Conservation (phyloP, 2,113 vertebrate species). For the Patagioenas fasciata region DNA sequence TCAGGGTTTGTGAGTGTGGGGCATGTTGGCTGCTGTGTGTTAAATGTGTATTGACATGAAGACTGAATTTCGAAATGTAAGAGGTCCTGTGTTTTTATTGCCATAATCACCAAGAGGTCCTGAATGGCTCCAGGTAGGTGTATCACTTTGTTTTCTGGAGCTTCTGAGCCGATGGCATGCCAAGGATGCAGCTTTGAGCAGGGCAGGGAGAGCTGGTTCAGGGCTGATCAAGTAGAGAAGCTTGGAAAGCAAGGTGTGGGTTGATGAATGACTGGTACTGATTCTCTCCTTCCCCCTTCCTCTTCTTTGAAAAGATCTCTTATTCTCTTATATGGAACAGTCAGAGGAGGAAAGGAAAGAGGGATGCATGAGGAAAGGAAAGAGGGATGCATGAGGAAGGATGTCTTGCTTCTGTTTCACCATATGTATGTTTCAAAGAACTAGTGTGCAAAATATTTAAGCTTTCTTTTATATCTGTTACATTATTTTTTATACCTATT, state of each 20-base stretch:
- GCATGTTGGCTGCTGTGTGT: not conserved
- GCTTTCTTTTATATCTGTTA: not conserved
- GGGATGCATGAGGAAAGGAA: not conserved
- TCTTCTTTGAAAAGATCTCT: not conserved
- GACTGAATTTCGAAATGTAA: not conserved
- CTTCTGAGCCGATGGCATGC: not conserved
- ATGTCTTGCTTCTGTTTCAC: not conserved
- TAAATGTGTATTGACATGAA: not conserved
- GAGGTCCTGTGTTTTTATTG: not conserved
- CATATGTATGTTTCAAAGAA: not conserved
- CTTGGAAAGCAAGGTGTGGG: not conserved
- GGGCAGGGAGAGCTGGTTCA: not conserved
- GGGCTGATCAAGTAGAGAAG: not conserved
- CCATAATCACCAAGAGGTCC: not conserved
- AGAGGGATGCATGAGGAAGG: not conserved
- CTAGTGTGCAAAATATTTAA: not conserved
- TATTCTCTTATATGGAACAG: not conserved
- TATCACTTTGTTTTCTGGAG: not conserved
- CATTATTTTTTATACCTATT: not conserved
- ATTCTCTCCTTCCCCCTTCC: not conserved
- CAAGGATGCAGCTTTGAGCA: not conserved
- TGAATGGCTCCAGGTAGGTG: not conserved
- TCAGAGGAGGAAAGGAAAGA: not conserved
- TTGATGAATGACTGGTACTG: not conserved
- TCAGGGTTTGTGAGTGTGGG: not conserved